Conservation (phyloP, 1,140 invertebrate species). For the Diabrotica virgifera region DNA sequence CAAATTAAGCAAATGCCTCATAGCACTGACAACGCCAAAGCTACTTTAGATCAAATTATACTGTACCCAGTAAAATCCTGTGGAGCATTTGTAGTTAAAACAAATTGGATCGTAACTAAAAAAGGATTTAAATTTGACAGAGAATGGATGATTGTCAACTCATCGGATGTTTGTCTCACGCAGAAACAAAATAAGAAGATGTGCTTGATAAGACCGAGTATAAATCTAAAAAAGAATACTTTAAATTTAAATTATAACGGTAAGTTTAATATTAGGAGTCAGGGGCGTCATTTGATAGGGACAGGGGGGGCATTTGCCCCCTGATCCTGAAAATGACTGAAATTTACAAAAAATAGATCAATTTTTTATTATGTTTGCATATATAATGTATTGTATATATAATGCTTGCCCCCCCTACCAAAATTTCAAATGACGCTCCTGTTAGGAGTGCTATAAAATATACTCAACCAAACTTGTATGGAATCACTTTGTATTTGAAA, state of each 20-base stretch:
- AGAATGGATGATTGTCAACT: slow-evolving; percentile 87
- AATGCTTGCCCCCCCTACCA: no score
- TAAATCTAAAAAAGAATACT: slow-evolving; percentile 60
- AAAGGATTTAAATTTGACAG: slow-evolving; percentile 85
- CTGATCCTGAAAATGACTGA: no score
- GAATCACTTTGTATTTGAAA: no score
- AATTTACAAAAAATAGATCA: no score
- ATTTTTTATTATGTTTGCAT: no score
- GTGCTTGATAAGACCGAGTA: slow-evolving; percentile 74
- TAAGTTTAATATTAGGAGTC: slow-evolving; percentile 30
- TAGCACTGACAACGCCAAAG: slow-evolving; percentile 1
- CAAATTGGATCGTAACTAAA: slow-evolving; percentile 67
- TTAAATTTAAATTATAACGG: slow-evolving; percentile 70
- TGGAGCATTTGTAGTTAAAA: slow-evolving; percentile 66
- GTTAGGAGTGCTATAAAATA: no score
- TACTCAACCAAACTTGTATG: no score
- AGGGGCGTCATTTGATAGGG: no score
- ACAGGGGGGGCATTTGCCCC: no score
- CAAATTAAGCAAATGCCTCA: neutral
- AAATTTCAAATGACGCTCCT: no score
- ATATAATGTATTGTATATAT: no score
- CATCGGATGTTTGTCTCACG: slow-evolving; percentile 75
- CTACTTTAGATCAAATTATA: slow-evolving; percentile 61
- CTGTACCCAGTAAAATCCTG: slow-evolving; percentile 96
- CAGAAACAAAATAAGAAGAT: slow-evolving; percentile 82